A percentile compares a stretch with the other conserved stretches of the same genome.
phyloP scores from a whole-genome alignment of 2,113 vertebrate species.

The Gracilinanus agilis region DNA sequence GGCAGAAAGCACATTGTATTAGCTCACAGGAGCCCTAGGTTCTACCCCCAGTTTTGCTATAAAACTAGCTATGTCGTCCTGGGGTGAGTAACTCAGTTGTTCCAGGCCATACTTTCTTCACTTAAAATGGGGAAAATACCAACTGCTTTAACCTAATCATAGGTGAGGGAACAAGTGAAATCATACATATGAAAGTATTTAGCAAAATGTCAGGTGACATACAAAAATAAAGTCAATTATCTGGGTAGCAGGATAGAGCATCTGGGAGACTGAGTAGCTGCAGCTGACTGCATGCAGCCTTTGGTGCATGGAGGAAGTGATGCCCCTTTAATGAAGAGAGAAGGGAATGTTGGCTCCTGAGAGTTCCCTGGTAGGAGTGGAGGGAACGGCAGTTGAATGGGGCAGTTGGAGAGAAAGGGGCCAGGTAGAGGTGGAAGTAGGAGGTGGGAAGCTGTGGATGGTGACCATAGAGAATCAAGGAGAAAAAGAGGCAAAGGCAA shows the following conservation, averaged over 20 bases:
- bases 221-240: neutral
- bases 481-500: neutral
- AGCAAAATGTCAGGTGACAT: neutral
- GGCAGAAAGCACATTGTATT: neutral
- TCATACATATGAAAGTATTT: neutral
- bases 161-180: neutral
- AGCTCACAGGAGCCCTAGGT: neutral
- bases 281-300: rapidly evolving
- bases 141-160: neutral
- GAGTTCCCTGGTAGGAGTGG: constrained; percentile 42
- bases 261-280: neutral
- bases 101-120: neutral
- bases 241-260: neutral
- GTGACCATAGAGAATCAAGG: rapidly evolving
- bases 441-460: neutral
- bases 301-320: neutral
- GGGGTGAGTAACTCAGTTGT: neutral
- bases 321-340: constrained; percentile 46
- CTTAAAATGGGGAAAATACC: rapidly evolving
- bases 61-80: neutral
- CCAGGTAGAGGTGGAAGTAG: neutral
- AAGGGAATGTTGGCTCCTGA: constrained; percentile 54
- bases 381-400: constrained; percentile 61
- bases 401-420: constrained; percentile 63
- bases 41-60: neutral